Conservation (phyloP, 2,888 invertebrate species). For the Agapetus fuscipes region DNA sequence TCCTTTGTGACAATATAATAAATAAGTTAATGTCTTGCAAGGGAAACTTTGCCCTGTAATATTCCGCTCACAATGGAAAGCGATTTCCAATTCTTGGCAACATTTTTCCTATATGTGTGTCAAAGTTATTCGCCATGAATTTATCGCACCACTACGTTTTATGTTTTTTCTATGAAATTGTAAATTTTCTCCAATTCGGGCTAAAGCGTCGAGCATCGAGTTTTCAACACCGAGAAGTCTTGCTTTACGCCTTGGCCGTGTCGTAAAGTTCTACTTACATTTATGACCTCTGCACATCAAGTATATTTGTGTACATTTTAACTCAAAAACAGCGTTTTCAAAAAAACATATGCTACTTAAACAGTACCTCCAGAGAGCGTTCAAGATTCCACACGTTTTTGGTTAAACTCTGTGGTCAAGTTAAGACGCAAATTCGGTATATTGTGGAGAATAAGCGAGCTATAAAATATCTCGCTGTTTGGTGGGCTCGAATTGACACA, state of each 20-base stretch:
- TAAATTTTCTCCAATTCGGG: neutral
- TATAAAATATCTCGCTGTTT: conserved; percentile 3
- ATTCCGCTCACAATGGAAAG: too few species aligned
- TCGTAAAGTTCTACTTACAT: conserved; percentile 8
- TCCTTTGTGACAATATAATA: too few species aligned
- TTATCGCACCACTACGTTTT: neutral
- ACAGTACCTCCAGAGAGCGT: too few species aligned
- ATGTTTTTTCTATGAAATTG: neutral
- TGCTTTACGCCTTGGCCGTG: neutral
- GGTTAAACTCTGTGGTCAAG: too few species aligned
- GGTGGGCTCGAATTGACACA: conserved; percentile 12
- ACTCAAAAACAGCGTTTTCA: too few species aligned
- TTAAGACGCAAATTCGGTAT: too few species aligned
- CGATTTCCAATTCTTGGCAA: neutral
- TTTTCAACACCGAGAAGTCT: neutral
- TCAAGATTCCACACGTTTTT: too few species aligned
- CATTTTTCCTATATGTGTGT: neutral
- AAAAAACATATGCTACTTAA: too few species aligned
- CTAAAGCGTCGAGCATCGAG: neutral
- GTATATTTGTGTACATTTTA: too few species aligned
- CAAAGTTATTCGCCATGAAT: neutral
- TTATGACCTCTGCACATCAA: conserved; percentile 14
- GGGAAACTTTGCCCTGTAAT: too few species aligned
- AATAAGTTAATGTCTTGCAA: too few species aligned
- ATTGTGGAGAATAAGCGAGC: conserved; percentile 9